These are phyloP conservation scores for Phylloscopus trochiloides DNA, from an alignment of 2,113 vertebrate species.

Conservation along the genomic window DNA sequence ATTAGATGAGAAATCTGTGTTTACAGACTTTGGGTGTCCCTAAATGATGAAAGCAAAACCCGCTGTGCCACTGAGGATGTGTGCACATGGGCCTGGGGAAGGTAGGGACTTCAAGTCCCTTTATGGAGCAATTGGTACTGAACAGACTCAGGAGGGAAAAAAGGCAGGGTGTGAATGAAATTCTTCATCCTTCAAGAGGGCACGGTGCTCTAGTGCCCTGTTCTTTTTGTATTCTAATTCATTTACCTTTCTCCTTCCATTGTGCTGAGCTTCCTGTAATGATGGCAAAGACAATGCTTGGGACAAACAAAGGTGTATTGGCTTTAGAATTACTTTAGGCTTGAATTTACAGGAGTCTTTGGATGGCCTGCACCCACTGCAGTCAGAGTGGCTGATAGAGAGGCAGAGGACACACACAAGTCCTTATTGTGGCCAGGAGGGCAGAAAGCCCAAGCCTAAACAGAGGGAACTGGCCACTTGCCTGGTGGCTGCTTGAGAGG, in stretches of 20 bases:
- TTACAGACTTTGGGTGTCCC: neutral
- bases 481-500: neutral
- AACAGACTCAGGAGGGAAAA: neutral
- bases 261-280: neutral
- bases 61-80: fast-evolving
- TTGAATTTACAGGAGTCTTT: neutral
- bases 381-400: neutral
- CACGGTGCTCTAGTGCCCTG: neutral
- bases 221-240: neutral
- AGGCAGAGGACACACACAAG: neutral
- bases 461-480: neutral
- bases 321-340: neutral
- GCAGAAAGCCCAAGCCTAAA: neutral
- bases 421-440: neutral
- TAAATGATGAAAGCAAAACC: neutral
- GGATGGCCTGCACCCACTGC: neutral
- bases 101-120: neutral
- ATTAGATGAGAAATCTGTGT: neutral
- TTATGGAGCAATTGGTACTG: neutral
- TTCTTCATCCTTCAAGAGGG: neutral
- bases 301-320: neutral
- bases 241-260: neutral
- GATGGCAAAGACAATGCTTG: neutral
- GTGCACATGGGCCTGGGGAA: neutral
- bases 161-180: neutral